Base-by-base conservation (phyloP, 2,888 invertebrate species). In the Caenorhabditis doughertyi region DNA sequence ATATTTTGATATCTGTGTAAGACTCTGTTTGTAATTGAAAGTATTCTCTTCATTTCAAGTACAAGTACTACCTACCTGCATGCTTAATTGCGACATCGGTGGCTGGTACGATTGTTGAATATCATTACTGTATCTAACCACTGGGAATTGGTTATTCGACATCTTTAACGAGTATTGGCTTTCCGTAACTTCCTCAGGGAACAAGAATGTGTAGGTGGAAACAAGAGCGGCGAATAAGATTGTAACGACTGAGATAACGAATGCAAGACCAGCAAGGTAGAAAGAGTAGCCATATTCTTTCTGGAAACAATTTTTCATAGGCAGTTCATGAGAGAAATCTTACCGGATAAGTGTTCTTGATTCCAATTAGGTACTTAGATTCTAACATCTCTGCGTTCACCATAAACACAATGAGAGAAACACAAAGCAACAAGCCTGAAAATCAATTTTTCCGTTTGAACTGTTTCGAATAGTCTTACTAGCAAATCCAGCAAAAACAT, bases 301-400 rank as follows among this genome's bases (percentile, higher is more conserved):
- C 89, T 90, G 76, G 21, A 86, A 73, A 49, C 8, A 35, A 27
- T n/a, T n/a, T n/a, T n/a, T n/a, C n/a, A n/a, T n/a, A n/a, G n/a
- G n/a, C n/a, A n/a, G n/a, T n/a, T n/a, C n/a, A n/a, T n/a, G n/a
- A 21, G 27, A 25, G 23, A 27, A 39, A 56, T 29, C 9, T 18
- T 25, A 89, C 88, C 83, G 88, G 89, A 67, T 87, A 90, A 18
- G 88, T 88, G 70, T 90, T 90, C 62, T 87, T 87, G 32, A 90
- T 82, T 35, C 91, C 91, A 39, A 91, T 91, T 44, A 91, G 79
- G 73, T 89, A 91, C 29, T 89, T 87, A 21, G 90, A 90, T 65
- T 91, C 91, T 44, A 91, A 79, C 91, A 91, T 91, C 74, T 91
- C 91, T 8, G 89, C 91, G 71, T 91, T 91, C 47, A 88, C 89